A percentile compares a stretch with the other conserved stretches of the same genome.
phyloP scores from a whole-genome alignment of 2,888 invertebrate species.

The Drosophila multiciliata region DNA sequence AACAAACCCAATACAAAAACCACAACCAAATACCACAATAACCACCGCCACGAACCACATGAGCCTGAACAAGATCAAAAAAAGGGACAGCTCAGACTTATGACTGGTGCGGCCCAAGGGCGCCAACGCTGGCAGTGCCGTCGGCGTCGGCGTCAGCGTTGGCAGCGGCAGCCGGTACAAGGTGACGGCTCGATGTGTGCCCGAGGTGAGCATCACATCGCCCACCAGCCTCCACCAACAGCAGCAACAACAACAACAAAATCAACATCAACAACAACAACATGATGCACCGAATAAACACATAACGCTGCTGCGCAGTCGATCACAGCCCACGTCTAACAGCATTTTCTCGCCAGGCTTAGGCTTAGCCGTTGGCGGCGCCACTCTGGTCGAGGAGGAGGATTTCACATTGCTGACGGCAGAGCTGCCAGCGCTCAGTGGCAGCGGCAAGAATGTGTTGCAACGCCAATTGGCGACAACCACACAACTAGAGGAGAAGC shows the following conservation, averaged over 20 bases:
- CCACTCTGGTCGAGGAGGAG: constrained; percentile 83
- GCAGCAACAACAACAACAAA: constrained; percentile 32
- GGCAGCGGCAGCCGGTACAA: constrained; percentile 84
- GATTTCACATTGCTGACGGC: constrained; percentile 81
- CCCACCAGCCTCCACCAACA: constrained; percentile 68
- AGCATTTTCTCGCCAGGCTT: constrained; percentile 83
- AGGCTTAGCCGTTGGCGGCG: constrained; percentile 61
- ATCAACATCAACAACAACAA: constrained; percentile 42
- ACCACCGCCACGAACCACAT: constrained; percentile 73
- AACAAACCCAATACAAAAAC: not conserved
- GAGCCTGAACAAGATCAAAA: constrained; percentile 83
- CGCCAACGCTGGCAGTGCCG: constrained; percentile 67
- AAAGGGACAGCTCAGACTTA: constrained; percentile 85
- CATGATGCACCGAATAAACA: constrained; percentile 70
- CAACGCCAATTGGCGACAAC: constrained; percentile 79
- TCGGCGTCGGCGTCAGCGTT: constrained; percentile 77
- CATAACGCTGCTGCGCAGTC: constrained; percentile 74
- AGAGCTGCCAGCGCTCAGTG: constrained; percentile 30
- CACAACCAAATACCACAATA: constrained; percentile 11
- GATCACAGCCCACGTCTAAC: constrained; percentile 80
- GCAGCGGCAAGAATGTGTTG: constrained; percentile 72
- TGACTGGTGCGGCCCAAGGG: constrained; percentile 84
- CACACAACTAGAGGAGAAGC: constrained; percentile 53
- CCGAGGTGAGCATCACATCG: constrained; percentile 84
- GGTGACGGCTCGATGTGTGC: constrained; percentile 84